A percentile compares a stretch with the other conserved stretches of the same genome.
phyloP scores from a whole-genome alignment of 1,140 invertebrate genomes.

The Schmidtea mediterranea region DNA sequence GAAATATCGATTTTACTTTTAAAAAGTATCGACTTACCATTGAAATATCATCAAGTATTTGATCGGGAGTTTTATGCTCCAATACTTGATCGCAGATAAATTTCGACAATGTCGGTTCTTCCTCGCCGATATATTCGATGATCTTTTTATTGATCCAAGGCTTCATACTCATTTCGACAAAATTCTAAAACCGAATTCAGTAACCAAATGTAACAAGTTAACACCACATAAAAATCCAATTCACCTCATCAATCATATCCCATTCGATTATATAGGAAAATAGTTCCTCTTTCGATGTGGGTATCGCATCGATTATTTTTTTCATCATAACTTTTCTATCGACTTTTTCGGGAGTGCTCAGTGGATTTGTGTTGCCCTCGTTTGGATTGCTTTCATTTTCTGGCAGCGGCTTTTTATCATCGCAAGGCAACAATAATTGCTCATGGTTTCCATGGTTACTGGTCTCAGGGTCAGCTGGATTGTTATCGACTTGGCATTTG shows the following conservation, averaged over 20 bases:
- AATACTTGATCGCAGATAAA: constrained; percentile 95
- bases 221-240: constrained; percentile 26
- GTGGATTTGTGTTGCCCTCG: neutral
- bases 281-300: constrained; percentile 74
- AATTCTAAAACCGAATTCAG: too few species aligned
- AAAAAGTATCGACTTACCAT: constrained; percentile 41
- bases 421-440: neutral
- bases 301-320: constrained; percentile 85
- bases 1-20: neutral
- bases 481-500: too few species aligned
- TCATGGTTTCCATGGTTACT: neutral
- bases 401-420: neutral
- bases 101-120: constrained; percentile 83
- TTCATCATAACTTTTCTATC: constrained; percentile 86
- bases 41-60: constrained; percentile 83
- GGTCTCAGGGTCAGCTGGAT: too few species aligned
- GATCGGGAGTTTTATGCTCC: constrained; percentile 60
- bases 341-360: constrained; percentile 30
- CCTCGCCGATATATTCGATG: constrained; percentile 93
- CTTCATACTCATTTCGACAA: constrained; percentile 84
- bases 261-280: constrained; percentile 79
- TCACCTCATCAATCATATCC: constrained; percentile 48
- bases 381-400: neutral
- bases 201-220: too few species aligned
- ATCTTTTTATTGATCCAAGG: constrained; percentile 99